Evolutionary conservation across 1,140 invertebrate genomes (phyloP).

Genomic region (Pogonomyrmex barbatus): DNA sequence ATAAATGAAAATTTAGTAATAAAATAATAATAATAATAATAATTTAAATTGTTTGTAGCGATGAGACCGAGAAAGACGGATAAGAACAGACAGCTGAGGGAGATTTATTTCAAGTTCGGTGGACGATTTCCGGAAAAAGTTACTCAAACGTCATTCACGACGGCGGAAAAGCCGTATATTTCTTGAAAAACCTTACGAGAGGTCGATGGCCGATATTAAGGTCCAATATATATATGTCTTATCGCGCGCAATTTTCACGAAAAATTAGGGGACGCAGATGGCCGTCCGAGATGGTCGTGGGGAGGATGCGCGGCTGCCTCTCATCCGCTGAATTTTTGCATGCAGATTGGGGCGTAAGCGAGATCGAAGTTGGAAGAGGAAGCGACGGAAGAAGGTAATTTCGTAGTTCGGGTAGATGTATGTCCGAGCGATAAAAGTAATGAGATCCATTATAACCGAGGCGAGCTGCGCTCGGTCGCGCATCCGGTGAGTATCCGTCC

Average conservation of each 20-base stretch:
- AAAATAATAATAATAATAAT: too few species aligned
- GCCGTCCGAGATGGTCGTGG: conserved; percentile 11
- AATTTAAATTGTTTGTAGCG: too few species aligned
- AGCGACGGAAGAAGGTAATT: conserved; percentile 77
- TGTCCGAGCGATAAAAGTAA: conserved; percentile 85
- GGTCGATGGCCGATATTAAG: not conserved
- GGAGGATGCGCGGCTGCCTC: not conserved
- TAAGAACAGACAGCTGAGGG: not conserved
- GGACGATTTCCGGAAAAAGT: not conserved
- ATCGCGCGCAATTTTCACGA: conserved; percentile 63
- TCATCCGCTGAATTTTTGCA: conserved; percentile 80
- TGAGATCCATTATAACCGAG: conserved; percentile 85
- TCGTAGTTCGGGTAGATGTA: conserved; percentile 81
- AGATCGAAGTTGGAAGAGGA: conserved; percentile 67
- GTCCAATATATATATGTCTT: conserved; percentile 68
- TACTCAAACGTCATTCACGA: not conserved
- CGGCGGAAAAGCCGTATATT: not conserved
- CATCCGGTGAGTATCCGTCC: conserved; percentile 72
- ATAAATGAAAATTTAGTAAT: too few species aligned
- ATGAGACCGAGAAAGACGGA: not conserved
- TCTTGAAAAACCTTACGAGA: not conserved
- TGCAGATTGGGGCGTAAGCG: conserved; percentile 78
- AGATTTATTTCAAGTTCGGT: not conserved
- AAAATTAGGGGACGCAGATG: conserved; percentile 66
- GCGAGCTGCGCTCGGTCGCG: conserved; percentile 77